phyloP scores from a whole-genome alignment of 37 sponge, comb jelly and placozoan genomes.

The Aplysina aerophoba region DNA sequence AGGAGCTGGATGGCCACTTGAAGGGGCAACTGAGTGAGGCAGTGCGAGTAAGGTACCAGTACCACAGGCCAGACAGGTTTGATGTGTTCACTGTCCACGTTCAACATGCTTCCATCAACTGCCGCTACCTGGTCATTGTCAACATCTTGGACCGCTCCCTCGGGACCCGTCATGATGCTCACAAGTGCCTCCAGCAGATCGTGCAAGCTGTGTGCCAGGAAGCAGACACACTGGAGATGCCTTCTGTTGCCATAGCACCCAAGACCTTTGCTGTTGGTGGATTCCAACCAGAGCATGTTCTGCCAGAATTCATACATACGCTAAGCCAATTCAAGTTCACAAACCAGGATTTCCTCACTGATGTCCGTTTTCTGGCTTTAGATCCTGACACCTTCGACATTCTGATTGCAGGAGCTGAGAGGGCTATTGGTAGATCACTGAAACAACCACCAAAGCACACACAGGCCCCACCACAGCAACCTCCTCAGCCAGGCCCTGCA shows the following conservation, averaged over 20 bases:
- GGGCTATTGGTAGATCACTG: not conserved
- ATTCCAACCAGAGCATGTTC: not conserved
- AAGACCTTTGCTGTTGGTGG: conserved; percentile 5
- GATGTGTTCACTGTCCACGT: conserved; percentile 33
- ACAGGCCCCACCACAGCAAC: no score
- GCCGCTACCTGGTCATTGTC: conserved; percentile 6
- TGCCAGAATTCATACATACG: not conserved
- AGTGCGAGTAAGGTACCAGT: conserved; percentile 18
- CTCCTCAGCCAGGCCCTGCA: no score
- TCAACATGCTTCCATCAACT: conserved; percentile 11
- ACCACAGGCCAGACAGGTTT: conserved; percentile 5
- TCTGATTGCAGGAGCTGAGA: not conserved
- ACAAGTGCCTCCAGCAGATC: conserved; percentile 22
- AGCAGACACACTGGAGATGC: conserved; percentile 41
- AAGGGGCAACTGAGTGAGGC: not conserved
- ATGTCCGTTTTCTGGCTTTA: conserved; percentile 14
- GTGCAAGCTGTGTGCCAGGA: conserved; percentile 24
- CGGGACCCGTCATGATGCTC: conserved; percentile 3
- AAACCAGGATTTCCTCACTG: conserved; percentile 22
- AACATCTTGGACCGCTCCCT: conserved; percentile 14
- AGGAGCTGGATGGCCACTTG: conserved; percentile 17
- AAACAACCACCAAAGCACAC: no score
- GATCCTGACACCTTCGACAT: not conserved
- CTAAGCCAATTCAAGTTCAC: conserved; percentile 24
- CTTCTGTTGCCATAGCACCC: conserved; percentile 14